phyloP scores from a whole-genome alignment of 2,797 vertebrate genomes.

The Holocentrus rufus region DNA sequence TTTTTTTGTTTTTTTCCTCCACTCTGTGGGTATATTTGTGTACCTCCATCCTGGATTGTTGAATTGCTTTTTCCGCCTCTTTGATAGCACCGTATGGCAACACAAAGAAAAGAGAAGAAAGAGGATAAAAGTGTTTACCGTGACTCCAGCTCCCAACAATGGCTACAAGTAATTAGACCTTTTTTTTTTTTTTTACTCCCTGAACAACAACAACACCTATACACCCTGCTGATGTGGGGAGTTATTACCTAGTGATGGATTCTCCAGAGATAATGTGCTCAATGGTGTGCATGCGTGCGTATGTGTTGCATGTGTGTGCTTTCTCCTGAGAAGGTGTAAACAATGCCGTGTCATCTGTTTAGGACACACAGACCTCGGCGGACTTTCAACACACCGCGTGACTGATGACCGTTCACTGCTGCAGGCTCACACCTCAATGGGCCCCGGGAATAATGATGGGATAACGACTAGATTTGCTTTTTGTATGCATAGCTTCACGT shows the following conservation, averaged over 20 bases:
- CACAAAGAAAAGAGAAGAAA: neutral
- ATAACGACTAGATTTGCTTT: constrained; percentile 16
- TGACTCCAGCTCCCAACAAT: neutral
- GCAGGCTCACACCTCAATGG: constrained; percentile 1
- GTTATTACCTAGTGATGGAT: constrained; percentile 27
- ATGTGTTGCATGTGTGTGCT: neutral
- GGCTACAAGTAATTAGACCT: neutral
- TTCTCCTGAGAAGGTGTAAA: neutral
- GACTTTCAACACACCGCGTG: neutral
- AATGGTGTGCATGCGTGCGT: constrained; percentile 13
- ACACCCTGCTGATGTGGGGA: neutral
- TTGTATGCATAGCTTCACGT: constrained; percentile 33
- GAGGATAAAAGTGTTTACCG: constrained; percentile 18
- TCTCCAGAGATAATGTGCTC: neutral
- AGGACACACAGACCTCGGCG: neutral
- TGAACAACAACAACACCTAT: constrained; percentile 12
- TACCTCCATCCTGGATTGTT: neutral
- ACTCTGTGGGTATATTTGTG: neutral
- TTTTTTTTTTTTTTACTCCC: neutral
- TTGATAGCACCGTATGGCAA: neutral
- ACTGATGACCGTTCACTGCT: neutral
- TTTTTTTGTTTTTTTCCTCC: too few species aligned
- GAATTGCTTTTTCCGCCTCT: neutral
- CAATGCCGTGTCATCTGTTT: neutral
- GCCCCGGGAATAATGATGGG: constrained; percentile 13